Percentiles rank a stretch among this genome's conserved stretches.
Evolutionary conservation across 2,888 invertebrate genomes (phyloP).

Genomic region (Acanthacorydalis orientalis): DNA sequence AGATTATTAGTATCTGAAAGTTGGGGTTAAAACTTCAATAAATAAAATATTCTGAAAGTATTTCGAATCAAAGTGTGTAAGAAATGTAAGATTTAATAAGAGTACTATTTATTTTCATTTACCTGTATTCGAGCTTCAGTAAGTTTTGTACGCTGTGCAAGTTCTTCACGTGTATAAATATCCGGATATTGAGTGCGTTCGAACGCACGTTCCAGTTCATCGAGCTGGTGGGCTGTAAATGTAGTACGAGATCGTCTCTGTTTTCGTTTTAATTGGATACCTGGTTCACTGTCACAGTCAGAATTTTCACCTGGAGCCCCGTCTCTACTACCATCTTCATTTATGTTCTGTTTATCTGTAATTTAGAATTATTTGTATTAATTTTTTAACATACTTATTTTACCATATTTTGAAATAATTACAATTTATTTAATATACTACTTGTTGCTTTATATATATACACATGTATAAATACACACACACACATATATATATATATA

Average conservation of each 20-base stretch:
- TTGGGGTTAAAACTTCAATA: no score
- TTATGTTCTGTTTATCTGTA: slow-evolving; percentile 24
- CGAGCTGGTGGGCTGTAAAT: slow-evolving; percentile 83
- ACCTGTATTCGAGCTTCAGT: slow-evolving; percentile 91
- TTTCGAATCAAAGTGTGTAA: no score
- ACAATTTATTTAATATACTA: no score
- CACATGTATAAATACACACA: no score
- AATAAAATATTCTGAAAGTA: no score
- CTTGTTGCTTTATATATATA: no score
- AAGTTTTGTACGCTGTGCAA: slow-evolving; percentile 77
- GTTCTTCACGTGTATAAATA: slow-evolving; percentile 82
- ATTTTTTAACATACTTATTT: not conserved
- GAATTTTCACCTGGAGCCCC: slow-evolving; percentile 32
- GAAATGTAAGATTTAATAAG: no score
- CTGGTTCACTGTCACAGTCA: slow-evolving; percentile 83
- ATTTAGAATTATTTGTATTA: slow-evolving; percentile 3
- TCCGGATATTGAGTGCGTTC: slow-evolving; percentile 91
- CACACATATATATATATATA: no score
- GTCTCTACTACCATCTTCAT: slow-evolving; percentile 14
- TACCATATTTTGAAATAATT: not conserved
- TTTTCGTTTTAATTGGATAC: slow-evolving; percentile 75
- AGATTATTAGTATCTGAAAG: no score
- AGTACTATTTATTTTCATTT: slow-evolving; percentile 8
- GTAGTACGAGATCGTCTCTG: slow-evolving; percentile 85
- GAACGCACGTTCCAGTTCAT: slow-evolving; percentile 81